phyloP scores from a whole-genome alignment of 2,113 vertebrate genomes.

The Henicopernis longicauda region DNA sequence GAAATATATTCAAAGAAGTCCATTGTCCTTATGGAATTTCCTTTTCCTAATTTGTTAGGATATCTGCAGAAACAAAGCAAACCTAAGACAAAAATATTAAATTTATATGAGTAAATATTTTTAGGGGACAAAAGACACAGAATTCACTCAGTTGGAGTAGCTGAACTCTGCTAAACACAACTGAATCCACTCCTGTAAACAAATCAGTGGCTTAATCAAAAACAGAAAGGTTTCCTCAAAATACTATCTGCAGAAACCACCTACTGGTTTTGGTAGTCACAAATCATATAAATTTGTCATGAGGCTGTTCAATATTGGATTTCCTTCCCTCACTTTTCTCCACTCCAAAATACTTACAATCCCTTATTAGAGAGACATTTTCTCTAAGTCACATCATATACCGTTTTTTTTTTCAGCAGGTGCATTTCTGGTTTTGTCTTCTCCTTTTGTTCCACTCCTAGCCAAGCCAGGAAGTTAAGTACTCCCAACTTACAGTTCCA shows the following conservation, averaged over 20 bases:
- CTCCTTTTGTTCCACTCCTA: background rate
- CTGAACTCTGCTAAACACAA: background rate
- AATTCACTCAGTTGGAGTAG: background rate
- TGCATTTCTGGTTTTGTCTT: background rate
- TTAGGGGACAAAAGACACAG: background rate
- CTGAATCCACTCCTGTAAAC: background rate
- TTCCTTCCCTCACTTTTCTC: background rate
- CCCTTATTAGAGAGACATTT: background rate
- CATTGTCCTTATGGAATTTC: background rate
- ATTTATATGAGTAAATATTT: background rate
- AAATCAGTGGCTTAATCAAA: background rate
- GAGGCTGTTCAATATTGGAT: background rate
- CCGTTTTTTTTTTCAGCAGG: background rate
- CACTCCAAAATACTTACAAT: background rate
- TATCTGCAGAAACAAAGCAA: background rate
- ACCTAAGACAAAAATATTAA: background rate
- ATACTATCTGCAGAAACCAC: background rate
- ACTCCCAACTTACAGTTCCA: background rate
- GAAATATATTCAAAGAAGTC: background rate
- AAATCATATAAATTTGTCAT: background rate
- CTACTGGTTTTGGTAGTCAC: background rate
- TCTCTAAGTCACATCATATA: background rate
- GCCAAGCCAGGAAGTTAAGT: background rate
- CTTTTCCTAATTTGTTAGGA: background rate
- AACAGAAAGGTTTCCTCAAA: background rate